phyloP scores from a whole-genome alignment of 2,888 invertebrate species.

The Epirrhoe tristata region DNA sequence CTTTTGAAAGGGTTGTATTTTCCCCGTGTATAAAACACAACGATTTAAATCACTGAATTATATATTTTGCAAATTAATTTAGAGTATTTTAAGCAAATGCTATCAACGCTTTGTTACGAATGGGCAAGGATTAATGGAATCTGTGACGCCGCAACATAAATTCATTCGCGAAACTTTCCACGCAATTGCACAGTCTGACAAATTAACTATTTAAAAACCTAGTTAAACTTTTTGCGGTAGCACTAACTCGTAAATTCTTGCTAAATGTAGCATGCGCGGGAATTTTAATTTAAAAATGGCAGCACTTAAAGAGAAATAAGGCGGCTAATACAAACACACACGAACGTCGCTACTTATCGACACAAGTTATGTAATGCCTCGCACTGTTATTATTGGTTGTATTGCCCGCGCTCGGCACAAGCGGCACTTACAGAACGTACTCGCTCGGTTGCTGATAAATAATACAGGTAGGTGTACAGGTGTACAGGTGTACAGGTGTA shows the following conservation, averaged over 20 bases:
- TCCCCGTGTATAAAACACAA: neutral
- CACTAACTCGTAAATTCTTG: slow-evolving; percentile 36
- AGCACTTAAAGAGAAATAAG: slow-evolving; percentile 29
- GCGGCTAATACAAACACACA: slow-evolving; percentile 13
- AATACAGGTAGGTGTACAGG: slow-evolving; percentile 4
- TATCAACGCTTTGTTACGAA: neutral
- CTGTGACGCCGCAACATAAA: slow-evolving; percentile 13
- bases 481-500: slow-evolving; percentile 10
- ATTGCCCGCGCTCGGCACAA: slow-evolving; percentile 1
- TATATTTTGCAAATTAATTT: neutral
- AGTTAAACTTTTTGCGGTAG: slow-evolving; percentile 31
- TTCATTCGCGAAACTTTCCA: slow-evolving; percentile 11
- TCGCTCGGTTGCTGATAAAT: slow-evolving; percentile 4
- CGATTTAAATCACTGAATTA: too few species aligned
- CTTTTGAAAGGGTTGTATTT: neutral
- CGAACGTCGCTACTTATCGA: slow-evolving; percentile 3
- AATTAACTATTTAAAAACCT: slow-evolving; percentile 31
- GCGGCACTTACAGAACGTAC: slow-evolving; percentile 7
- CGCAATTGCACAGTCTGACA: slow-evolving; percentile 24
- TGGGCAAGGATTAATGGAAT: neutral
- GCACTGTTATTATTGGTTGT: neutral
- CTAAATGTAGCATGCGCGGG: slow-evolving; percentile 36
- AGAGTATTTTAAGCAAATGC: neutral
- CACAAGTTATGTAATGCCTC: slow-evolving; percentile 10
- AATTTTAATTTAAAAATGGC: slow-evolving; percentile 41